phyloP scores from a whole-genome alignment of 2,797 vertebrate genomes.

The Kryptopterus vitreolus region DNA sequence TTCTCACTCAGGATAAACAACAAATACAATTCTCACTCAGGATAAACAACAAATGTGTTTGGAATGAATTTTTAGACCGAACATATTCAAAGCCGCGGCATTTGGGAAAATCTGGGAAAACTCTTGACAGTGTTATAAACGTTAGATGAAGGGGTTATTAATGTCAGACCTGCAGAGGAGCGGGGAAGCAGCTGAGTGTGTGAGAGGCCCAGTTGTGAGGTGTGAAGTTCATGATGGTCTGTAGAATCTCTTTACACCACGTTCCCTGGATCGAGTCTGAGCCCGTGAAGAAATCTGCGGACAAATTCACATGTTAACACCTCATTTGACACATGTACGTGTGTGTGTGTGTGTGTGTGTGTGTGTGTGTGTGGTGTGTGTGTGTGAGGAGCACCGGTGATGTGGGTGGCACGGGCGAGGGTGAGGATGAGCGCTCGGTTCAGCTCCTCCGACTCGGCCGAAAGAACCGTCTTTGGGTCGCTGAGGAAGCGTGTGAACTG shows the following conservation, averaged over 20 bases:
- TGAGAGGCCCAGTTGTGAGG: constrained; percentile 99
- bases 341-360: not conserved
- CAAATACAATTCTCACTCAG: not conserved
- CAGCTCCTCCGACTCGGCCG: constrained; percentile 94
- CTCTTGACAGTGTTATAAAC: not conserved
- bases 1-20: too few relatives aligned
- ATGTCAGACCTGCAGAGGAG: constrained; percentile 91
- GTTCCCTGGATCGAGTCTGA: constrained; percentile 98
- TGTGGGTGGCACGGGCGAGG: constrained; percentile 93
- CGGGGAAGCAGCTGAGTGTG: constrained; percentile 95
- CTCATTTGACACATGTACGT: too few relatives aligned
- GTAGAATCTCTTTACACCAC: constrained; percentile 98
- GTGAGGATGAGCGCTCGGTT: constrained; percentile 96
- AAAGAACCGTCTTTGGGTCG: constrained; percentile 94
- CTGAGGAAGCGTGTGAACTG: constrained; percentile 97
- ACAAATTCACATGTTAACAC: not conserved
- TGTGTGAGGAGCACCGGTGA: constrained; percentile 79
- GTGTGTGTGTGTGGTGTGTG: not conserved
- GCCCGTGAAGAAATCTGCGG: constrained; percentile 93
- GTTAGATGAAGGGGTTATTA: not conserved
- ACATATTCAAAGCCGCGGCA: too few relatives aligned
- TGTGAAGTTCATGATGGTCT: constrained; percentile 98
- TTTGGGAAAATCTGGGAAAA: not conserved
- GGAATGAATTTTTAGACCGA: too few relatives aligned
- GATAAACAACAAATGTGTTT: too few relatives aligned